Percentiles rank a stretch among this genome's conserved stretches.
Evolutionary conservation across 64 coral and sea anemone species (phyloP).

Genomic region (Catalaphyllia jardinei): DNA sequence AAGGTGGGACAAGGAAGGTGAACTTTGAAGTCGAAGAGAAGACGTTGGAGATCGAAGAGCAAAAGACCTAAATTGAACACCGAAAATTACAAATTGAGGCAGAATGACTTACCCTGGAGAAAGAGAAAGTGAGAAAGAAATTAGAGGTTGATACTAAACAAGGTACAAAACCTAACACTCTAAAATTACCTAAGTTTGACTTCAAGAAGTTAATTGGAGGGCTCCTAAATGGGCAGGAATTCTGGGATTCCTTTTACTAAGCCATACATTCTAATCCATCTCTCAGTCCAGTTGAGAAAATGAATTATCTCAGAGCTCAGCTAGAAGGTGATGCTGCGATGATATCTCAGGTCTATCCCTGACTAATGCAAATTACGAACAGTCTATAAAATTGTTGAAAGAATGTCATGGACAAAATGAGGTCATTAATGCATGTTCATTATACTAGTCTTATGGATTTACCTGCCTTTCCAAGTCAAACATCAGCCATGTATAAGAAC

Average conservation of each 20-base stretch:
- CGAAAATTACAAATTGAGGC: slow-evolving; percentile 23
- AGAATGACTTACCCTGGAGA: slow-evolving; percentile 7
- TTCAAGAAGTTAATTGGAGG: too few relatives aligned
- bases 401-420: slow-evolving; percentile 31
- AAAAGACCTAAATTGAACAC: slow-evolving; percentile 17
- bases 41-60: not conserved
- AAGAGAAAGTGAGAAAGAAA: slow-evolving; percentile 18
- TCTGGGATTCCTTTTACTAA: not conserved
- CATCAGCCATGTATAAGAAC: not conserved
- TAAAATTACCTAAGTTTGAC: too few relatives aligned
- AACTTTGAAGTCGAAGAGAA: not conserved
- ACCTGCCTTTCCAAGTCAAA: slow-evolving; percentile 4
- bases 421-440: slow-evolving; percentile 30
- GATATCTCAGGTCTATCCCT: slow-evolving; percentile 25
- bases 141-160: not conserved
- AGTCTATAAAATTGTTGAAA: slow-evolving; percentile 26
- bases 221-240: not conserved
- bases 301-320: slow-evolving; percentile 18
- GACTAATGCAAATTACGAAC: slow-evolving; percentile 30
- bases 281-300: slow-evolving; percentile 1
- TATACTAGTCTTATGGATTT: slow-evolving; percentile 55
- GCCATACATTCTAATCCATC: not conserved
- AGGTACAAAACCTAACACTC: too few relatives aligned
- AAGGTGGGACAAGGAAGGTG: not conserved
- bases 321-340: slow-evolving; percentile 34